Percentiles rank a stretch among this genome's conserved stretches.
These are phyloP conservation scores for Ceyx erithaca DNA, from an alignment of 2,797 vertebrate genomes.

Conservation along the genomic window DNA sequence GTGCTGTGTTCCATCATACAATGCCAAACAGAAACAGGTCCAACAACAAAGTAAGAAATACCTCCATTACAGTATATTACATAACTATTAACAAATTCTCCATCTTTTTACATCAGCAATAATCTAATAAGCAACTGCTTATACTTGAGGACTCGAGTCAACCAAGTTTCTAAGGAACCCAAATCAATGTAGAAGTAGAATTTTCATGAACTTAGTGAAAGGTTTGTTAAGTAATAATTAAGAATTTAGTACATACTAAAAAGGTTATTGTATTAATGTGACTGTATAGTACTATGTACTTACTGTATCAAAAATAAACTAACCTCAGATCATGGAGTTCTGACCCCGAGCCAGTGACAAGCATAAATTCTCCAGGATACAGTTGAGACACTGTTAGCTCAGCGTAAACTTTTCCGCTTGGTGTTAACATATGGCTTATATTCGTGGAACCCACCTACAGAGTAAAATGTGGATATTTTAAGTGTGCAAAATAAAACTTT, in stretches of 20 bases:
- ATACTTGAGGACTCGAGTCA: neutral
- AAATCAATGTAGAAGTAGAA: neutral
- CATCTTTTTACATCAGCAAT: neutral
- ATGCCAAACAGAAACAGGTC: neutral
- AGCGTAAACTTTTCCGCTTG: slow-evolving; percentile 89
- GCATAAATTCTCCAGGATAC: slow-evolving; percentile 88
- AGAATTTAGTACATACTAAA: neutral
- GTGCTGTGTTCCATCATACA: neutral
- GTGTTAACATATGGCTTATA: slow-evolving; percentile 98
- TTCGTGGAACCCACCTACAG: slow-evolving; percentile 92
- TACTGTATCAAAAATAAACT: slow-evolving; percentile 20
- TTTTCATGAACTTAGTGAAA: neutral
- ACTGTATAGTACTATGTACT: neutral
- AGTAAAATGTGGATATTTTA: slow-evolving; percentile 20
- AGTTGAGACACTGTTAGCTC: slow-evolving; percentile 93
- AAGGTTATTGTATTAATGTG: neutral
- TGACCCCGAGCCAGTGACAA: slow-evolving; percentile 95
- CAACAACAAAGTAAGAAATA: slow-evolving; percentile 1
- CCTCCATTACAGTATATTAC: neutral
- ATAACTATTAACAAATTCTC: slow-evolving; percentile 5
- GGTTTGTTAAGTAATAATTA: neutral
- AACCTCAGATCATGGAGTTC: slow-evolving; percentile 96
- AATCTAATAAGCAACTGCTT: neutral
- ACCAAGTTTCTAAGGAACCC: neutral
- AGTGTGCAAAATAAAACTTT: neutral